phyloP scores from a whole-genome alignment of 2,888 invertebrate genomes.

The Acrobasis consociella region DNA sequence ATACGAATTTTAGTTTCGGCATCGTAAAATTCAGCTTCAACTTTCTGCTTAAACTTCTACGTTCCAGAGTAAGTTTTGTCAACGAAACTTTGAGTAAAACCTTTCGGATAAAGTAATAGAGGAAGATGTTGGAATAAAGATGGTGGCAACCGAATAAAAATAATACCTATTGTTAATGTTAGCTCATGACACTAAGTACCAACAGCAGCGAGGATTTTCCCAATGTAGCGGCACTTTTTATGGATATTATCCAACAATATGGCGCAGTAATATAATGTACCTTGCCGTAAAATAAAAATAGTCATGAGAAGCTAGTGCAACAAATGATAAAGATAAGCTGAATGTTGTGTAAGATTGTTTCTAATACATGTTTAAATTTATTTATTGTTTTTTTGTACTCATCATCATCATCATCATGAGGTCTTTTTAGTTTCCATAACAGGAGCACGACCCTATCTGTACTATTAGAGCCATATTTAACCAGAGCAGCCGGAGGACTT shows the following conservation, averaged over 20 bases:
- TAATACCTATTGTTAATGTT: neutral
- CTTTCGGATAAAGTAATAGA: neutral
- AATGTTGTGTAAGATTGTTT: too few relatives aligned
- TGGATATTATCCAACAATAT: neutral
- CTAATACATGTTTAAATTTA: too few relatives aligned
- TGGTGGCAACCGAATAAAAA: neutral
- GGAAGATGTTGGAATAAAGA: neutral
- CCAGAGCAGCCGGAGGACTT: too few relatives aligned
- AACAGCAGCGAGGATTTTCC: neutral
- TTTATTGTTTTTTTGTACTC: too few relatives aligned
- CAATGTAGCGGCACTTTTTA: neutral
- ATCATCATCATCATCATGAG: too few relatives aligned
- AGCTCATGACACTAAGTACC: neutral
- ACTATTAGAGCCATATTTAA: too few relatives aligned
- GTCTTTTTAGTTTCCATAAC: too few relatives aligned
- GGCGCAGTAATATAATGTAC: neutral
- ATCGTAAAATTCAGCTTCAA: neutral
- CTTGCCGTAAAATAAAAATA: too few relatives aligned
- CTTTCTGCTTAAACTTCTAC: neutral
- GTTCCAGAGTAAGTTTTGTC: neutral
- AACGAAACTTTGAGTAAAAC: neutral
- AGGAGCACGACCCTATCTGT: too few relatives aligned
- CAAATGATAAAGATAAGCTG: too few relatives aligned
- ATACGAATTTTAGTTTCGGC: neutral
- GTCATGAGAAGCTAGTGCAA: too few relatives aligned